A percentile compares a stretch with the other conserved stretches of the same genome.
These are phyloP conservation scores for Creontiades dilutus DNA, from an alignment of 2,888 invertebrate genomes.

Conservation along the genomic window DNA sequence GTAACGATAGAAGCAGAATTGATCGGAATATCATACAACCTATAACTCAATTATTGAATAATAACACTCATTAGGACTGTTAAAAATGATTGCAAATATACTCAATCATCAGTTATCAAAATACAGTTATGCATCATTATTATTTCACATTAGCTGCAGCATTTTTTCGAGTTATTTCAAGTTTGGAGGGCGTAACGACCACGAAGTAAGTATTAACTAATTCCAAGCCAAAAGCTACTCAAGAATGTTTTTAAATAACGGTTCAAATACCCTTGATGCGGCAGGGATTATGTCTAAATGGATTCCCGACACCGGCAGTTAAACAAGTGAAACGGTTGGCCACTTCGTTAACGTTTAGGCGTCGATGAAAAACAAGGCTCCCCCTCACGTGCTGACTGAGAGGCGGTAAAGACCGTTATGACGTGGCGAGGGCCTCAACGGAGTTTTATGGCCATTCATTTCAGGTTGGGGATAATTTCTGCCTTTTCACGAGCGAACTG, in stretches of 20 bases:
- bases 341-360: background rate
- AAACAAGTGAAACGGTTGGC: background rate
- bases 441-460: conserved; percentile 32
- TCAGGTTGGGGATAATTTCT: conserved; percentile 21
- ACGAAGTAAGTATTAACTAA: too few species aligned
- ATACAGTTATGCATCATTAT: too few species aligned
- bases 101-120: too few species aligned
- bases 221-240: background rate
- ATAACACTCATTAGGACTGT: too few species aligned
- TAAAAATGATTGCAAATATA: too few species aligned
- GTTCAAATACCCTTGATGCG: background rate
- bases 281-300: background rate
- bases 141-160: too few species aligned
- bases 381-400: background rate
- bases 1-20: too few species aligned
- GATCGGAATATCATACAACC: too few species aligned
- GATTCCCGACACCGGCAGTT: background rate
- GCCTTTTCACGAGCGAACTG: conserved; percentile 5
- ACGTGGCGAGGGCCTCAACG: background rate
- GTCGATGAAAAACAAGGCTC: background rate
- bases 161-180: too few species aligned
- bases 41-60: too few species aligned
- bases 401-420: conserved; percentile 26
- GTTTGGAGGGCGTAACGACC: too few species aligned
- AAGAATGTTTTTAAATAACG: background rate